Evolutionary conservation across 1,140 invertebrate genomes (phyloP), one percentile per base, ranked within the genome.

Genomic region (Ruditapes philippinarum): DNA sequence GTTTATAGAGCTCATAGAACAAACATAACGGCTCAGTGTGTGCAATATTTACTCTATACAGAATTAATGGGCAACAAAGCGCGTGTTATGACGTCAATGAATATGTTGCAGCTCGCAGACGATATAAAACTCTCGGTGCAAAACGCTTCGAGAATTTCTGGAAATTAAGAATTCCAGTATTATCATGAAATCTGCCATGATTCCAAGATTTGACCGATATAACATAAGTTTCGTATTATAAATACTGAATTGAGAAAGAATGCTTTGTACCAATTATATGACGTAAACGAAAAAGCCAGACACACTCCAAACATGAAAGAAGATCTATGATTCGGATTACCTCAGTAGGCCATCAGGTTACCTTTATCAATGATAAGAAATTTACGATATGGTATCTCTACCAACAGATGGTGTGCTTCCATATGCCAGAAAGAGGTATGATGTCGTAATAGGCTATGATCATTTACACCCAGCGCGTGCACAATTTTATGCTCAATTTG

Each of bases 341-440:
- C 65, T 70, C 65, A 70, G 65, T 70, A 70, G 65, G 65, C 38
- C 65, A 70, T 70, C 65, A n/a, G 65, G 65, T 70, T 70, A 70
- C 65, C 65, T 70, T 36, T 40, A 70, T 70, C 65, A 38, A 33
- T 17, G 65, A 70, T 36, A 70, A 38, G 36, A 38, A 70, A 70
- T 1, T 70, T 33, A 70, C 38, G 65, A 70, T 70, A 70, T 57
- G 54, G 54, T 57, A 57, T 57, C 54, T 57, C 4, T 57, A 57
- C 54, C 11, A 36, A 36, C 33, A 70, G 36, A 70, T 70, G 65
- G 65, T 33, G 65, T 38, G 33, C 4, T 70, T 70, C 65, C 65
- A 70, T 36, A 70, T 70, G 65, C 65, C 65, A 70, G 65, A 70
- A 70, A 70, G 11, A 11, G 65, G 31, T 70, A 7, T 70, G 65